Evolutionary conservation across 2,797 vertebrate genomes (phyloP), one percentile per base, ranked within the genome.

Genomic region (Crocodylus rhombifer): DNA sequence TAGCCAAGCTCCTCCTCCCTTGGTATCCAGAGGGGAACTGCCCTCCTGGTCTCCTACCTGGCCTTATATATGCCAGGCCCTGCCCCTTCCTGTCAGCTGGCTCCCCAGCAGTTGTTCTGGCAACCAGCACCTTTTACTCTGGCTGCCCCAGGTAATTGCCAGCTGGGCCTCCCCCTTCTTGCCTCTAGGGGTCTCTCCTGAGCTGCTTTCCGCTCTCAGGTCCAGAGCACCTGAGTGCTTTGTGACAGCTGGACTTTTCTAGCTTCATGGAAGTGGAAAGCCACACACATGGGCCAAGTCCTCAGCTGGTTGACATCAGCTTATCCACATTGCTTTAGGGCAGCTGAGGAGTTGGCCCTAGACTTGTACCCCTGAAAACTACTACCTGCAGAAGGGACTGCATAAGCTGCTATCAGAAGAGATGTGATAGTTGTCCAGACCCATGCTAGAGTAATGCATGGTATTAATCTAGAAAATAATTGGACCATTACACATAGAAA

Each of bases 381-480:
- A 33, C 25, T 73, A 51, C 51, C 23, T 42, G 51, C 25, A 14
- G 23, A 73, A 51, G 33, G 69, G 36, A 51, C 69, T 51, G 36
- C 69, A 11, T 51, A 26, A 51, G 23, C 69, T 73, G 69, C 36
- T 73, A 51, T 42, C 42, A 73, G 30, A 33, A 30, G 33, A 71
- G 21, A 71, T 30, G 33, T 14, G 33, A 92, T 91, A 90, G 88
- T 92, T 86, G 84, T 93, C n/a, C 77, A 94, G 64, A 65, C 7
- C 33, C 16, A 33, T 58, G 33, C 28, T 51, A 26, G 67, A 92
- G 86, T 14, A 84, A 87, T 86, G 78, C 84, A 77, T 80, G 89
- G 82, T 93, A 96, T 92, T 94, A 94, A 90, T 88, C 73, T 5
- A 42, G 80, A 89, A 69, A 64, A 84, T 58, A 83, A 77, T 82